These are phyloP conservation scores for Abrostola triplasia DNA, from an alignment of 2,888 invertebrate genomes.

Conservation along the genomic window DNA sequence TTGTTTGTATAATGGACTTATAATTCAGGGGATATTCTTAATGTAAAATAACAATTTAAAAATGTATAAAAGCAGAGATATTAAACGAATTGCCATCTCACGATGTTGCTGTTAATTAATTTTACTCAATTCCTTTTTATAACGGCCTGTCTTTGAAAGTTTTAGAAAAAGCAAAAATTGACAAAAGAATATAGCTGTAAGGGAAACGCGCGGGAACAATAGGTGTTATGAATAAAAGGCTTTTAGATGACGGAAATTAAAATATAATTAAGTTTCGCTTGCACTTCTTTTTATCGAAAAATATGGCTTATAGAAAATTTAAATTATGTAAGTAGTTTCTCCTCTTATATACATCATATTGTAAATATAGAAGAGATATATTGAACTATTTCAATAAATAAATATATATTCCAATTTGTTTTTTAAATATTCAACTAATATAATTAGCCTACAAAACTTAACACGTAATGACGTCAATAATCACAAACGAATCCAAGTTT, in stretches of 20 bases:
- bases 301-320: slow-evolving; percentile 31
- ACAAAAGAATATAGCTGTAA: slow-evolving; percentile 44
- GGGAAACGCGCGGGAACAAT: slow-evolving; percentile 38
- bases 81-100: slow-evolving; percentile 27
- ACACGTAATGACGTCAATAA: slow-evolving; percentile 53
- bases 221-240: slow-evolving; percentile 42
- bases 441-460: slow-evolving; percentile 31
- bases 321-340: slow-evolving; percentile 16
- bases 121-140: slow-evolving; percentile 38
- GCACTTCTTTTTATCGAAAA: slow-evolving; percentile 19
- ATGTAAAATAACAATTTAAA: too few species aligned
- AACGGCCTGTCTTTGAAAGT: slow-evolving; percentile 22
- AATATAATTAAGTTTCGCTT: slow-evolving; percentile 29
- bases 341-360: slow-evolving; percentile 21
- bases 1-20: too few species aligned
- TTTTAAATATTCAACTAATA: too few species aligned
- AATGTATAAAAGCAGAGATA: slow-evolving; percentile 10
- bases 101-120: slow-evolving; percentile 36
- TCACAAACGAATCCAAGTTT: slow-evolving; percentile 48
- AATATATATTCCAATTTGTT: too few species aligned
- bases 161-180: slow-evolving; percentile 31
- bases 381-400: too few species aligned
- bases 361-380: background rate
- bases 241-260: slow-evolving; percentile 36
- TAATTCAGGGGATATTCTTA: too few species aligned